These are phyloP conservation scores for Bettongia penicillata DNA, from an alignment of 2,113 vertebrate species.

Conservation along the genomic window DNA sequence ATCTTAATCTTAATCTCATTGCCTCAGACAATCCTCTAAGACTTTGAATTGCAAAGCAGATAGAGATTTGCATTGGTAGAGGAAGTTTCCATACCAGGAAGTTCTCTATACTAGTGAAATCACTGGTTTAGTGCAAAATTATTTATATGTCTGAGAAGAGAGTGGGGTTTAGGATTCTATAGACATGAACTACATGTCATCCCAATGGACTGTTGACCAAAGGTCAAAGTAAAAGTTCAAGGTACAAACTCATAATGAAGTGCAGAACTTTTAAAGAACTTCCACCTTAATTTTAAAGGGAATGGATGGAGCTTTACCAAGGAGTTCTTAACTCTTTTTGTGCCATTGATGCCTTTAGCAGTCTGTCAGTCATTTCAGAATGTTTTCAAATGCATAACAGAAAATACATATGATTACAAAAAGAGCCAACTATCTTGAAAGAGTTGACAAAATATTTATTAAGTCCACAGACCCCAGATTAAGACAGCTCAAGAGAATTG, in stretches of 20 bases:
- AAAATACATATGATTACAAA: neutral
- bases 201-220: too few species aligned
- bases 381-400: neutral
- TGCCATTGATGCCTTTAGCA: neutral
- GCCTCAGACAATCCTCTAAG: neutral
- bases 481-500: neutral
- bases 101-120: neutral
- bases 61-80: neutral
- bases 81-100: neutral
- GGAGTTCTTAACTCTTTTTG: neutral
- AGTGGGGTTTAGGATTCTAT: too few species aligned
- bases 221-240: too few species aligned
- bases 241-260: neutral
- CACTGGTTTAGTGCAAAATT: too few species aligned
- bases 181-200: too few species aligned
- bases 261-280: neutral
- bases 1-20: neutral
- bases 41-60: neutral
- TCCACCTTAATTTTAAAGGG: neutral
- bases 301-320: neutral
- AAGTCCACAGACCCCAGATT: neutral
- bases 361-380: neutral
- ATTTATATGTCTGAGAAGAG: too few species aligned
- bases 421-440: neutral
- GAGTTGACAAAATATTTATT: neutral